Percentiles rank a stretch among this genome's conserved stretches.
Evolutionary conservation across 2,113 vertebrate genomes (phyloP).

Genomic region (Neofelis nebulosa): DNA sequence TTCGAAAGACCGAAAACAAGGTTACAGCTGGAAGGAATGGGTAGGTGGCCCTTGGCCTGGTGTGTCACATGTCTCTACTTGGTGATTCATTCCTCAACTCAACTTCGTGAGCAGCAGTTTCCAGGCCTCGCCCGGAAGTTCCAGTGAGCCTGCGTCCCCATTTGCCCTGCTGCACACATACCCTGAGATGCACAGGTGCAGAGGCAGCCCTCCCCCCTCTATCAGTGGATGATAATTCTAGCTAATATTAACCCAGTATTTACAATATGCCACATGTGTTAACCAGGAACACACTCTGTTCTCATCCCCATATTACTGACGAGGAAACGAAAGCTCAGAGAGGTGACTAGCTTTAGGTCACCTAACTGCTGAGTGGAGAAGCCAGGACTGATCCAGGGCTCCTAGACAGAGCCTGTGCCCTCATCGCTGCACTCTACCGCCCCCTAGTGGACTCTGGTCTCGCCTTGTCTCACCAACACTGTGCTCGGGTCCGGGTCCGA

Average conservation of each 20-base stretch:
- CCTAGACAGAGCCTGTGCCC: too few species aligned
- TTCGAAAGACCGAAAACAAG: neutral
- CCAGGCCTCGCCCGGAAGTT: neutral
- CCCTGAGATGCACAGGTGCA: too few species aligned
- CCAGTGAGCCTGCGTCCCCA: neutral
- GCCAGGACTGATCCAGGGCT: neutral
- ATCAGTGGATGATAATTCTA: neutral
- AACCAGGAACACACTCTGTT: neutral
- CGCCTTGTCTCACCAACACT: neutral
- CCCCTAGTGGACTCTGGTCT: slow-evolving; percentile 36
- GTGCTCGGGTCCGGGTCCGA: neutral
- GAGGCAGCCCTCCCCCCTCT: neutral
- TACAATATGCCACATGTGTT: neutral
- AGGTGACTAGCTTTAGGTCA: neutral
- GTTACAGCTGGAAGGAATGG: neutral
- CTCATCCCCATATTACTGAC: neutral
- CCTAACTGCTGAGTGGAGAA: neutral
- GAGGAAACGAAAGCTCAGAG: neutral
- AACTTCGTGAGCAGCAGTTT: neutral
- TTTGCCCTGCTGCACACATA: neutral
- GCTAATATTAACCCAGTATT: neutral
- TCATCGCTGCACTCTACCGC: neutral
- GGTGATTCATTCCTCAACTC: neutral
- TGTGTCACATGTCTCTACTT: neutral
- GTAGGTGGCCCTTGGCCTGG: neutral